A percentile compares a stretch with the other conserved stretches of the same genome.
Conservation (phyloP, 1,140 invertebrate species). For the Drosophila ambigua region DNA sequence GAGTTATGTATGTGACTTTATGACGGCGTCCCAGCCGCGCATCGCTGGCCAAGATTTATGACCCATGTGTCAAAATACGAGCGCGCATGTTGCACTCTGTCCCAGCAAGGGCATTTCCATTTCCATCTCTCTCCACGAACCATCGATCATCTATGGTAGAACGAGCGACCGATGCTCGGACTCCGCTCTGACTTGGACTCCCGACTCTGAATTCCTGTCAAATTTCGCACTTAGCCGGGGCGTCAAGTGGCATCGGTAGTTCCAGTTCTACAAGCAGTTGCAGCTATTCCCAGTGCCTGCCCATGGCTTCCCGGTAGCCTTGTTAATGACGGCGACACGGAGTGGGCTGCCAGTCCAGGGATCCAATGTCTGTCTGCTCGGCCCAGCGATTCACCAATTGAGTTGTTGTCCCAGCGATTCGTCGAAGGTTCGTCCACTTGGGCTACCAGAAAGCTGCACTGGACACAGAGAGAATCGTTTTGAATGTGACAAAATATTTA, state of each 20-base stretch:
- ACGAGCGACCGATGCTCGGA: background rate
- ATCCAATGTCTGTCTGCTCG: constrained; percentile 5
- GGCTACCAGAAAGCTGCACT: constrained; percentile 28
- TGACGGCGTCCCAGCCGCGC: constrained; percentile 57
- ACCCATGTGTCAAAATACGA: constrained; percentile 77
- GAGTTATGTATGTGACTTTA: constrained; percentile 68
- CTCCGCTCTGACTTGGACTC: background rate
- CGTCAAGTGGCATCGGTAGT: constrained; percentile 61
- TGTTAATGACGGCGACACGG: constrained; percentile 63
- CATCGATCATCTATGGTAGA: constrained; percentile 11
- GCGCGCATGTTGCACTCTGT: constrained; percentile 41
- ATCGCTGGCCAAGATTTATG: constrained; percentile 68
- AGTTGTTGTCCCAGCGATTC: constrained; percentile 10
- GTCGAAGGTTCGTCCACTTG: constrained; percentile 10
- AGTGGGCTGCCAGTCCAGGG: constrained; percentile 41
- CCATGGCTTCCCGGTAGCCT: constrained; percentile 56
- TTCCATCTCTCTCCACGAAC: background rate
- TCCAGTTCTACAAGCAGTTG: background rate
- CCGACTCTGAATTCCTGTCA: constrained; percentile 43
- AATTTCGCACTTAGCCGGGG: constrained; percentile 71
- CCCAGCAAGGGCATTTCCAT: background rate
- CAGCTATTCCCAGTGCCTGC: background rate
- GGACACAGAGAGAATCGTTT: background rate
- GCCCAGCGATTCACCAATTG: constrained; percentile 5
- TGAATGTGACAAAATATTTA: constrained; percentile 18